Percentiles rank a stretch among this genome's conserved stretches.
Conservation (phyloP, 2,113 vertebrate species). For the Hemiprocne comata region DNA sequence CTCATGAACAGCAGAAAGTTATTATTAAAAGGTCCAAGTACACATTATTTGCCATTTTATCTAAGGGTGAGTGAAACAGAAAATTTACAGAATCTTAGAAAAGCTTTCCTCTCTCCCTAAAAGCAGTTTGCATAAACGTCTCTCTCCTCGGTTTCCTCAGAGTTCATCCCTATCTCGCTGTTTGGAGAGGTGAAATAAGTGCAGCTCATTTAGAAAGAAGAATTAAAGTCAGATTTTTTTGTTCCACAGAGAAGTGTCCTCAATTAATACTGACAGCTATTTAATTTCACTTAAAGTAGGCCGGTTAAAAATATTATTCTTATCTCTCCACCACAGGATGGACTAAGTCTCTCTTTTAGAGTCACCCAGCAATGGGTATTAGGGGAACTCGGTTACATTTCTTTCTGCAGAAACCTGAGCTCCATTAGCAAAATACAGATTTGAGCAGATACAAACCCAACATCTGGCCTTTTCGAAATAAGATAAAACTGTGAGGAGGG, state of each 20-base stretch:
- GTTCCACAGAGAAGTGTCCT: constrained; percentile 31
- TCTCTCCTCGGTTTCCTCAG: background rate
- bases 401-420: constrained; percentile 44
- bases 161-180: background rate
- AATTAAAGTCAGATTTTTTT: background rate
- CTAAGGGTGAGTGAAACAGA: background rate
- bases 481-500: constrained; percentile 49
- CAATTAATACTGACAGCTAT: constrained; percentile 45
- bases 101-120: background rate
- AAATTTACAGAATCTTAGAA: background rate
- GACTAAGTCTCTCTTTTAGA: constrained; percentile 47
- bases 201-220: background rate
- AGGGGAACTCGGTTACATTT: constrained; percentile 36
- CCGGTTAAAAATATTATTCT: constrained; percentile 52
- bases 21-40: background rate
- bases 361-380: constrained; percentile 43
- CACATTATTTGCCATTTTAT: background rate
- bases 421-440: constrained; percentile 49
- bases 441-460: constrained; percentile 23
- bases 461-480: constrained; percentile 51
- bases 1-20: background rate
- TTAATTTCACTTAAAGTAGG: constrained; percentile 60
- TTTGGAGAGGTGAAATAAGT: background rate
- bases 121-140: background rate
- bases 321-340: background rate